Evolutionary conservation across 2,888 invertebrate species (phyloP), one percentile per base, ranked within the genome.

Genomic region (Lasioglossum lativentre): DNA sequence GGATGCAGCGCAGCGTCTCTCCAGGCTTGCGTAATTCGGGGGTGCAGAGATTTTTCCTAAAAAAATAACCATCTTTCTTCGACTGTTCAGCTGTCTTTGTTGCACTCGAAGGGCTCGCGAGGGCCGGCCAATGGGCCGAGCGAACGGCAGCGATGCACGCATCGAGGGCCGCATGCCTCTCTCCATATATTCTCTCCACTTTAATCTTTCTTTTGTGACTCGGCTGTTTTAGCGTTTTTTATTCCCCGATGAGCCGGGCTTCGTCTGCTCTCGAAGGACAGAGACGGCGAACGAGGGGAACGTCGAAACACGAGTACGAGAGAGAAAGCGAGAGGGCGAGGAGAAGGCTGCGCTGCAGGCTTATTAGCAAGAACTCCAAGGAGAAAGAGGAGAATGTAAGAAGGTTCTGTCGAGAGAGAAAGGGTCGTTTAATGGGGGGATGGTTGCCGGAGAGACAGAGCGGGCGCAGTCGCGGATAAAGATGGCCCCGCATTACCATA

Each of bases 121-220:
- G 86, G 85, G 77, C 72, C 73, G 70, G 40, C 59, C 40, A 40
- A 45, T 66, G 34, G 66, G 66, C 40, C 59, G 75, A 72, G 75
- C 81, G 72, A 63, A 59, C 81, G 70, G 77, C 86, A 85, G 68
- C 86, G 78, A 59, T 66, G 81, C 80, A 78, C 80, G 82, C 88
- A 82, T 85, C 74, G 82, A 83, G 88, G 72, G 82, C 87, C 89
- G 91, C 91, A 89, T 90, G 87, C 92, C 89, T 91, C 92, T 89
- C 88, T 86, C 88, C 89, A 90, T 92, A 92, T 92, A 93, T 93
- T 92, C 91, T 91, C 91, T 92, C 91, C 88, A 87, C 88, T 92
- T 93, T 93, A 92, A 91, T 94, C 93, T 92, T 94, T 93, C 94
- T 94, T 94, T 94, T 94, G 93, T 94, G 94, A 94, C 94, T 94